Evolutionary conservation across 1,140 invertebrate species (phyloP).

Genomic region (Cotesia chilonis): DNA sequence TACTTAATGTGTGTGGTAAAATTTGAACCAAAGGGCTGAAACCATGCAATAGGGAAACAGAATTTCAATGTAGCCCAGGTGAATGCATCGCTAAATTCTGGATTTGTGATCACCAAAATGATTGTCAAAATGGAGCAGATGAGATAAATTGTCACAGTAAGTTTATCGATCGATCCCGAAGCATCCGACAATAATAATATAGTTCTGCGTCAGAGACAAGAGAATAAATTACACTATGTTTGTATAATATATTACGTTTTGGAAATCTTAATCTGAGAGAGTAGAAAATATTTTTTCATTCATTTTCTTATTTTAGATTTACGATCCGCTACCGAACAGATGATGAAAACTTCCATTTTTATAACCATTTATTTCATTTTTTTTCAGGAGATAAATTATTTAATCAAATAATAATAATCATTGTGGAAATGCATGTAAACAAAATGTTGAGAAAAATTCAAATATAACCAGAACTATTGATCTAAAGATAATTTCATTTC

Average conservation of each 20-base stretch:
- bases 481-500: too few species aligned
- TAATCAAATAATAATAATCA: too few species aligned
- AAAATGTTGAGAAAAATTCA: too few species aligned
- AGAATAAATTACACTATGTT: too few species aligned
- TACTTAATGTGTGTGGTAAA: constrained; percentile 47
- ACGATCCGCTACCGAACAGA: constrained; percentile 24
- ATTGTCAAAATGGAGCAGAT: constrained; percentile 73
- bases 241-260: too few species aligned
- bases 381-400: too few species aligned
- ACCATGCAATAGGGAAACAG: constrained; percentile 53
- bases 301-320: too few species aligned
- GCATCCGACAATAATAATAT: constrained; percentile 26
- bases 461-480: too few species aligned
- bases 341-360: constrained; percentile 3
- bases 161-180: constrained; percentile 34
- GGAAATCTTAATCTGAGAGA: background rate
- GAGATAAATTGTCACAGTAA: constrained; percentile 77
- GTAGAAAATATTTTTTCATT: background rate
- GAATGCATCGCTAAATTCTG: constrained; percentile 63
- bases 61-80: constrained; percentile 61
- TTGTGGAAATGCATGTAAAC: too few species aligned
- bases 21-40: constrained; percentile 50
- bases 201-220: background rate
- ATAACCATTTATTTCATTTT: too few species aligned
- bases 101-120: constrained; percentile 79